These are phyloP conservation scores for Pandemis heparana DNA, from an alignment of 2,888 invertebrate species.

Conservation along the genomic window DNA sequence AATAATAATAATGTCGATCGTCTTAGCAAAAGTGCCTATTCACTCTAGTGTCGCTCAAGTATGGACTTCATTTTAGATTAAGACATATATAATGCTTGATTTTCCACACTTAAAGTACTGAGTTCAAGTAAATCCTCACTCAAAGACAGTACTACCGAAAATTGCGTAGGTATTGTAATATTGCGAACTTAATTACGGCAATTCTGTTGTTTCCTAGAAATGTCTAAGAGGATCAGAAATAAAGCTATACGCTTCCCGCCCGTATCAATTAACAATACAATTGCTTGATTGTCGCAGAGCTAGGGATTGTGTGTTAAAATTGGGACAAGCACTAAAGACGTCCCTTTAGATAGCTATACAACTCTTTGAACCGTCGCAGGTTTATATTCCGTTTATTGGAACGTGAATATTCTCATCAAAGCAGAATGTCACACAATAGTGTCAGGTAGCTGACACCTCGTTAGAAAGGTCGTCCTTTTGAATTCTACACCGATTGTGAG, in stretches of 20 bases:
- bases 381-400: constrained; percentile 65
- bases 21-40: no score
- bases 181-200: background rate
- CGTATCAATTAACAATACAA: constrained; percentile 22
- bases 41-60: no score
- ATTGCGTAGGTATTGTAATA: background rate
- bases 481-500: constrained; percentile 74
- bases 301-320: constrained; percentile 7
- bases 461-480: constrained; percentile 74
- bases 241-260: constrained; percentile 7
- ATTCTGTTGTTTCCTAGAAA: background rate
- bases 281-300: constrained; percentile 3
- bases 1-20: no score
- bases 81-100: no score
- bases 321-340: constrained; percentile 50
- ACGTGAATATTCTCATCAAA: constrained; percentile 75
- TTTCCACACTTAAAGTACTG: no score
- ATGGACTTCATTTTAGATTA: no score
- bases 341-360: constrained; percentile 51
- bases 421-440: constrained; percentile 74
- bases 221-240: constrained; percentile 4
- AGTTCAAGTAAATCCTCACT: no score
- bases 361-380: constrained; percentile 52
- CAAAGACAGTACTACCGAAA: no score
- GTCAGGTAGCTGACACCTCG: constrained; percentile 81